phyloP scores from a whole-genome alignment of 2,797 vertebrate genomes.

The Meda fulgida region DNA sequence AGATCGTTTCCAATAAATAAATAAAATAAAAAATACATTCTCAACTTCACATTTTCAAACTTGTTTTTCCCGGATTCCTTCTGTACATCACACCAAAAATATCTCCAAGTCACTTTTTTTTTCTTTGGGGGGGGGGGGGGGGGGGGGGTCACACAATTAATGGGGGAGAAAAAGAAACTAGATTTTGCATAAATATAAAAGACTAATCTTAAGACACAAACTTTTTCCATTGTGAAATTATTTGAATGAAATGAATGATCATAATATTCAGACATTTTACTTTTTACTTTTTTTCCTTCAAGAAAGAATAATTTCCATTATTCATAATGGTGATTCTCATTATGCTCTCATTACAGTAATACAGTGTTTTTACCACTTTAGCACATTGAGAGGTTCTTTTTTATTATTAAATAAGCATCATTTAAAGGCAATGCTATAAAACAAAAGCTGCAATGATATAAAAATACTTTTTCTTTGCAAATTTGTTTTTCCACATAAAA shows the following conservation, averaged over 20 bases:
- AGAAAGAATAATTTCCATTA: neutral
- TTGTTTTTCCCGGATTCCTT: neutral
- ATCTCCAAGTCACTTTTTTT: neutral
- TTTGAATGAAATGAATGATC: neutral
- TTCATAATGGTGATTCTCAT: neutral
- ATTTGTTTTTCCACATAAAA: neutral
- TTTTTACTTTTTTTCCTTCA: neutral
- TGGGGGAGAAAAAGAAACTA: accelerated
- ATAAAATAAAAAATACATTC: neutral
- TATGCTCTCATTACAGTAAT: neutral
- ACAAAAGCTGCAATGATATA: neutral
- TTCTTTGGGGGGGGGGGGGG: no score
- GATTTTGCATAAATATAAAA: neutral
- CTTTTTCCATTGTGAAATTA: neutral
- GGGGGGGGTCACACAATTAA: neutral
- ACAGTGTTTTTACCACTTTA: neutral
- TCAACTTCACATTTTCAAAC: neutral
- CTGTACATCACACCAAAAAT: neutral
- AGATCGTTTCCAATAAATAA: neutral
- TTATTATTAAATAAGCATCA: neutral
- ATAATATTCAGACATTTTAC: neutral
- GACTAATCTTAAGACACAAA: neutral
- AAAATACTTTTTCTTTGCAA: neutral
- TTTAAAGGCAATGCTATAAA: neutral
- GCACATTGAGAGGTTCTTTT: neutral